Evolutionary conservation across 2,797 vertebrate genomes (phyloP), one percentile per base, ranked within the genome.

Genomic region (Hypotaenidia okinawae): DNA sequence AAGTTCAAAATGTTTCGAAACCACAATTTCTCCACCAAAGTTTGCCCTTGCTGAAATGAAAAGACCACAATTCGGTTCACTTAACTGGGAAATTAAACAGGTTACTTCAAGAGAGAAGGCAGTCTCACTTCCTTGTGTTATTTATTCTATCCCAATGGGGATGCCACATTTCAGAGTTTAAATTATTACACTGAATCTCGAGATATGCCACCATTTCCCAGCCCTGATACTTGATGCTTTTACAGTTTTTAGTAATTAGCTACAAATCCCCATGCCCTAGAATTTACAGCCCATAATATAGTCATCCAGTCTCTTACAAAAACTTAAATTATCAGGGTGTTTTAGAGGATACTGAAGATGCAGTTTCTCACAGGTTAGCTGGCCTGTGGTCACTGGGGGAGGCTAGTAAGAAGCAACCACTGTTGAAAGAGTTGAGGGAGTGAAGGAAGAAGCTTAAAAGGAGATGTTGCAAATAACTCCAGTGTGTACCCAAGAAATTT

Each of bases 341-440:
- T 64, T 89, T 30, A 64, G 55, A 76, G 32, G 14, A 69, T 79
- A 16, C 16, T 35, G 33, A 33, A 69, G 33, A 18, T 37, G 47
- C 1, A 1, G 17, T 8, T 72, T 25, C n/a, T 69, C 61, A 59
- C 14, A 54, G 32, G 7, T 30, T 28, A 30, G 15, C 3, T 25
- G n/a, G 16, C 2, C 5, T 58, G 5, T 22, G 43, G 33, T 59
- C 2, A 0, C 23, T 49, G 18, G 5, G 9, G 3, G 13, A 76
- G 45, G 7, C 15, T 79, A 11, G 33, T 66, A 58, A 83, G 58
- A 78, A 63, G 21, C 7, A 57, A 49, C 5, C 25, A 24, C 11
- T 35, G 16, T 24, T 7, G 18, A 37, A 59, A 72, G 7, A 66
- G 13, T 37, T 62, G 37, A 69, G 4, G 6, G 28, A 62, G 13